Percentiles rank a stretch among this genome's conserved stretches.
phyloP scores from a whole-genome alignment of 2,888 invertebrate genomes.

The Rotaria sp. region DNA sequence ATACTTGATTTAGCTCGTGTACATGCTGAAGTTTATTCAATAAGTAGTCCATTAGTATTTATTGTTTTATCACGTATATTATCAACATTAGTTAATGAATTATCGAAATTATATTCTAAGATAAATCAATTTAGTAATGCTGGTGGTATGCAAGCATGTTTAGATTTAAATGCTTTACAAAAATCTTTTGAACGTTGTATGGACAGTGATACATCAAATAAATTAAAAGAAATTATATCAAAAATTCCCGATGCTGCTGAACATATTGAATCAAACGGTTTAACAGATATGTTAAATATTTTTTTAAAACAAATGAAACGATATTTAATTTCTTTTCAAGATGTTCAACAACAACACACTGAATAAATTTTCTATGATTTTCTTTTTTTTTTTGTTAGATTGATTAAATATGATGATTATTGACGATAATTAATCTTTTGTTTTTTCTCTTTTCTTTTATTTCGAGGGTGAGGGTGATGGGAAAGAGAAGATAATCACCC shows the following conservation, averaged over 20 bases:
- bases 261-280: not conserved
- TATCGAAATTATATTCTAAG: not conserved
- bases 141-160: conserved; percentile 15
- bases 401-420: no score
- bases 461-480: no score
- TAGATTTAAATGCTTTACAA: not conserved
- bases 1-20: conserved; percentile 22
- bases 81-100: not conserved
- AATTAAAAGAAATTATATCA: not conserved
- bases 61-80: not conserved
- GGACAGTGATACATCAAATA: not conserved
- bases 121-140: not conserved
- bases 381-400: no score
- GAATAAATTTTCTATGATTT: no score
- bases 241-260: not conserved
- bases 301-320: conserved; percentile 12
- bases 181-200: conserved; percentile 7
- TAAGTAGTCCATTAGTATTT: not conserved
- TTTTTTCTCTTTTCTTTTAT: no score
- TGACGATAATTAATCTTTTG: no score
- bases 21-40: not conserved
- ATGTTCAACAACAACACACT: not conserved
- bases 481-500: no score
- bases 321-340: not conserved
- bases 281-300: not conserved